phyloP scores from a whole-genome alignment of 2,888 invertebrate species.

The Chironomus tentans region DNA sequence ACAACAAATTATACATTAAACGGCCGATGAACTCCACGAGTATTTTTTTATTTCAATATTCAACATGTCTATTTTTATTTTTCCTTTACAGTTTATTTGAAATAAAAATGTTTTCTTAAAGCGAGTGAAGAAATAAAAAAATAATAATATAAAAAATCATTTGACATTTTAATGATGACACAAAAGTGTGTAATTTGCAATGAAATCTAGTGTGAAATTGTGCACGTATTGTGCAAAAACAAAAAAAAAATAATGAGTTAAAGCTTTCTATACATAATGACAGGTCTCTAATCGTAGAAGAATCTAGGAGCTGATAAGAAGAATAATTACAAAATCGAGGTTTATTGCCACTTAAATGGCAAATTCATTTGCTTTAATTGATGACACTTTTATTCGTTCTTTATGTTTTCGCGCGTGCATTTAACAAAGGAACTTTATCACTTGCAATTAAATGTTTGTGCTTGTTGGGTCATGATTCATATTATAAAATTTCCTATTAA shows the following conservation, averaged over 20 bases:
- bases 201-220: background rate
- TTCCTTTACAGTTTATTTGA: background rate
- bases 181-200: background rate
- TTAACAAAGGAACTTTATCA: no score
- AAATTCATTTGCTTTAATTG: background rate
- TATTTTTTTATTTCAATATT: background rate
- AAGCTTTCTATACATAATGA: no score
- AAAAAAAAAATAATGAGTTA: background rate
- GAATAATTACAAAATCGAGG: background rate
- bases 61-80: background rate
- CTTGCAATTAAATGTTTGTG: no score
- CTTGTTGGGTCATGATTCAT: no score
- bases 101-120: background rate
- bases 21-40: background rate
- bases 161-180: background rate
- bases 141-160: background rate
- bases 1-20: background rate
- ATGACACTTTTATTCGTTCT: background rate
- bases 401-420: no score
- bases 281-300: background rate
- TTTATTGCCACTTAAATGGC: background rate
- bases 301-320: background rate
- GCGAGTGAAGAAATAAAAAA: background rate
- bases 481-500: no score
- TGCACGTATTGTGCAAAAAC: background rate